These are phyloP conservation scores for Aspidapion aeneum DNA, from an alignment of 2,888 invertebrate species.

Conservation along the genomic window DNA sequence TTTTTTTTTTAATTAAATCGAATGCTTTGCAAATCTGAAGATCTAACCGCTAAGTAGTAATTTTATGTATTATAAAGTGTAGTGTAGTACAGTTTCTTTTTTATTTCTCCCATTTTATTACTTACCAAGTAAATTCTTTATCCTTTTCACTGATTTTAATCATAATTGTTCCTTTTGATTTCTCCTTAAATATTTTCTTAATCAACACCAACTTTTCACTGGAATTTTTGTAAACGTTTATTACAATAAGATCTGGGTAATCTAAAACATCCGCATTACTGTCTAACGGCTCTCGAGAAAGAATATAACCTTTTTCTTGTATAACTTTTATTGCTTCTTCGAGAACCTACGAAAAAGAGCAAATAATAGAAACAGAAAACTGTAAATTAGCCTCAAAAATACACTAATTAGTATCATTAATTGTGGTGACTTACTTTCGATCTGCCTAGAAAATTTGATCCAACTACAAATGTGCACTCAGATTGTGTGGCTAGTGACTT, in stretches of 20 bases:
- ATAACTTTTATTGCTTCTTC: constrained; percentile 27
- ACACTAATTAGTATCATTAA: not conserved
- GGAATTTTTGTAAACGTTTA: constrained; percentile 51
- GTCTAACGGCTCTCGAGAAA: constrained; percentile 16
- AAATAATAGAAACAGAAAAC: no score
- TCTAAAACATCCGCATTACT: not conserved
- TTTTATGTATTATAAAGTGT: no score
- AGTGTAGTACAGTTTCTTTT: no score
- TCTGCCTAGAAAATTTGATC: constrained; percentile 49
- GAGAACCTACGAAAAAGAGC: constrained; percentile 16
- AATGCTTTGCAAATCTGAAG: constrained; percentile 3
- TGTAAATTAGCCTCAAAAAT: no score
- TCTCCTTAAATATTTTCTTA: constrained; percentile 42
- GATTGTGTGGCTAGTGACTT: constrained; percentile 51
- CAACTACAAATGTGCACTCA: constrained; percentile 35
- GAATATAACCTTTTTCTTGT: constrained; percentile 27
- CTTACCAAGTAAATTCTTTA: constrained; percentile 40
- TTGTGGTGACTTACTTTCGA: constrained; percentile 44
- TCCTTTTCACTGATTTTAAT: constrained; percentile 49
- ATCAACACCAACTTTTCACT: constrained; percentile 55
- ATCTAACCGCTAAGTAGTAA: constrained; percentile 5
- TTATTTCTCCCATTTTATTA: not conserved
- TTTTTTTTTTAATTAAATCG: no score
- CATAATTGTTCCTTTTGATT: constrained; percentile 41
- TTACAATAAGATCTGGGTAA: constrained; percentile 32